phyloP scores from a whole-genome alignment of 2,113 vertebrate species.

The Bos taurus region ARS-UCD2.0 NC_037350.1:26929501-26930000 shows the following conservation, averaged over 20 bases:
- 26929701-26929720: neutral
- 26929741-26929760: neutral
- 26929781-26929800: neutral
- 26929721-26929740: neutral
- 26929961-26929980: slow-evolving; percentile 10
- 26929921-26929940: neutral
- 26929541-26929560: neutral
- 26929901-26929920: neutral
- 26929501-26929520: neutral
- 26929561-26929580: neutral
- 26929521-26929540: slow-evolving; percentile 27
- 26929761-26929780: neutral
- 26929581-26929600: neutral
- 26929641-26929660: neutral
- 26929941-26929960: neutral
- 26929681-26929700: neutral
- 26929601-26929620: neutral
- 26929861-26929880: neutral
- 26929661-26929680: neutral
- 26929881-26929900: neutral
- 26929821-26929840: neutral
- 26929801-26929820: neutral
- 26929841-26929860: neutral
- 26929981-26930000: neutral
- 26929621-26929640: neutral